Evolutionary conservation across 2,113 vertebrate genomes (phyloP).

Genomic region (Montifringilla adamsi): DNA sequence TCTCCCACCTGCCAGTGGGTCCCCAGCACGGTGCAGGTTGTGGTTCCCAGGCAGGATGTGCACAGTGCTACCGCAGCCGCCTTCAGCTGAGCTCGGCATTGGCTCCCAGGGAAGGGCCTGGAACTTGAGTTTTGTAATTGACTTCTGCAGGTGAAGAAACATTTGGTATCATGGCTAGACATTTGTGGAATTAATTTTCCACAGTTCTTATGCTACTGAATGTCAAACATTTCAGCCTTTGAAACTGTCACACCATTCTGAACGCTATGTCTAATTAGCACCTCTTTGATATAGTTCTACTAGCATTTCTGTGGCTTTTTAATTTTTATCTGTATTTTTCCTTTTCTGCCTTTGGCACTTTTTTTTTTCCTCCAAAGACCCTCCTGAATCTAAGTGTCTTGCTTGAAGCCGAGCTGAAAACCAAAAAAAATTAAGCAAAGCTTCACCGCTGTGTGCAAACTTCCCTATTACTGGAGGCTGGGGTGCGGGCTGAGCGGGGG

Average conservation of each 20-base stretch:
- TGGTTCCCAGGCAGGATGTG: not conserved
- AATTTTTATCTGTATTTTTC: not conserved
- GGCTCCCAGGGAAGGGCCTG: not conserved
- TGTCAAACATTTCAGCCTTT: constrained; percentile 12
- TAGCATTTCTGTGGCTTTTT: not conserved
- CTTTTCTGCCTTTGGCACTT: not conserved
- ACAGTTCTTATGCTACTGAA: not conserved
- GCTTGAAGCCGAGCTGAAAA: not conserved
- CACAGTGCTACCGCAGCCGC: accelerated
- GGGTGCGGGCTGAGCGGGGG: not conserved
- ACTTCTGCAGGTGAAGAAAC: constrained; percentile 19
- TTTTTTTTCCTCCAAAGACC: not conserved
- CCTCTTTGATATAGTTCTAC: not conserved
- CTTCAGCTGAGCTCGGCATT: not conserved
- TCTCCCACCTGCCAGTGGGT: accelerated
- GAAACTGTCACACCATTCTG: not conserved
- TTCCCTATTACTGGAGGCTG: not conserved
- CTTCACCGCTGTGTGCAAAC: not conserved
- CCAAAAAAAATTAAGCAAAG: not conserved
- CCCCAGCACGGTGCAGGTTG: not conserved
- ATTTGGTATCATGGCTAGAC: not conserved
- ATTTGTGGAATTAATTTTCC: constrained; percentile 29
- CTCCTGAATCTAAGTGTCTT: not conserved
- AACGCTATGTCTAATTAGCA: not conserved
- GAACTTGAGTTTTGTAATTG: not conserved